Evolutionary conservation across 2,113 vertebrate genomes (phyloP), one percentile per base, ranked within the genome.

Genomic region (Zapornia atra): DNA sequence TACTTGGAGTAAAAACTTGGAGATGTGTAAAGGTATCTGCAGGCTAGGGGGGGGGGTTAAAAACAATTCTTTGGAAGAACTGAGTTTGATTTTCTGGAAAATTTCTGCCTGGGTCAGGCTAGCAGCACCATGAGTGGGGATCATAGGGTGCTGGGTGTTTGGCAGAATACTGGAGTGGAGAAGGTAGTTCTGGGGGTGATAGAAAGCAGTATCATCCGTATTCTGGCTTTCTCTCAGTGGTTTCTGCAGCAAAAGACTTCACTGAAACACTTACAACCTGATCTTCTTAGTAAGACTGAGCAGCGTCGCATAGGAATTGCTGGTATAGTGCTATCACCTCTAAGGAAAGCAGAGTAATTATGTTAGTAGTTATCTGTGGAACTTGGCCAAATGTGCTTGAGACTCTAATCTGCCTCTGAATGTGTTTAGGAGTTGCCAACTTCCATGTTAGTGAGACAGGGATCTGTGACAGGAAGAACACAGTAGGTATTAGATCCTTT

Each of bases 111-210:
- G 24, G 18, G 5, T 80, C 50, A 69, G 44, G 11, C 29, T 82
- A 51, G n/a, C 14, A 60, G 31, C 31, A 12, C 38, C 0, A 0
- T 64, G 20, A 77, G 25, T 3, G 0, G 6, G 9, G 21, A 50
- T 77, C 14, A 11, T 22, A 34, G 40, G 4, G 7, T 83, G 16
- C 59, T 86, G 20, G 34, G 14, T 4, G 1, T 83, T 88, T 61
- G 6, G 3, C 78, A 70, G 70, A 15, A 38, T 65, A 0, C 9
- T 31, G 24, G n/a, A 83, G 24, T 1, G 3, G 12, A 36, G 50
- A 33, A 72, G 12, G 10, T 20, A 5, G 8, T 76, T 86, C 44
- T 83, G 22, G 10, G n/a, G 3, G 5, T 68, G 54, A n/a, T 24
- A 70, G 12, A 77, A 66, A 64, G 48, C 8, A 42, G 9, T 28